Evolutionary conservation across 2,888 invertebrate genomes (phyloP).

Genomic region (Druceiella hillmani): DNA sequence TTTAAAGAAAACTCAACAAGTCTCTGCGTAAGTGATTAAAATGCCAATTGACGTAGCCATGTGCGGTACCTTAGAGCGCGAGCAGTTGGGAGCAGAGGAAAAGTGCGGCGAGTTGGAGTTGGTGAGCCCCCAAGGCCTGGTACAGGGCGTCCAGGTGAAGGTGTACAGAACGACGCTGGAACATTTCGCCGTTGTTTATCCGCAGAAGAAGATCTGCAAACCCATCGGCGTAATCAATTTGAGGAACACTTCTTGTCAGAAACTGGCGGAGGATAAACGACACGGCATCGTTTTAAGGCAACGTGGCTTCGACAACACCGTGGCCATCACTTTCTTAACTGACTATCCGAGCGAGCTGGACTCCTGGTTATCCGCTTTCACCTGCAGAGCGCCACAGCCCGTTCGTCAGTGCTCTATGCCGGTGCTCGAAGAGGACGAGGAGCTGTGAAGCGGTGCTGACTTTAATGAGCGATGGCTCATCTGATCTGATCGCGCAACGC

Average conservation of each 20-base stretch:
- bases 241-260: slow-evolving; percentile 54
- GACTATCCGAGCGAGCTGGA: slow-evolving; percentile 54
- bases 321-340: slow-evolving; percentile 52
- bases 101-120: slow-evolving; percentile 60
- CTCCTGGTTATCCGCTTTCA: slow-evolving; percentile 56
- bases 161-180: slow-evolving; percentile 60
- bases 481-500: too few species aligned
- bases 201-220: slow-evolving; percentile 57
- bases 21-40: too few species aligned
- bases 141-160: slow-evolving; percentile 57
- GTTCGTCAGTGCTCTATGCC: slow-evolving; percentile 54
- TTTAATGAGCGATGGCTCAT: too few species aligned
- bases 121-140: slow-evolving; percentile 50
- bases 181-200: slow-evolving; percentile 61
- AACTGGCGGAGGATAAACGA: slow-evolving; percentile 38
- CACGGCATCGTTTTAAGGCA: slow-evolving; percentile 53
- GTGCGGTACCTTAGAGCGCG: too few species aligned
- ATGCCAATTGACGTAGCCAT: too few species aligned
- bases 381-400: slow-evolving; percentile 38
- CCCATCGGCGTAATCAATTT: slow-evolving; percentile 58
- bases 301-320: slow-evolving; percentile 58
- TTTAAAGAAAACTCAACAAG: too few species aligned
- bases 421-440: slow-evolving; percentile 57
- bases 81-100: slow-evolving; percentile 56
- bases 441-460: too few species aligned